Conservation (phyloP, 2,888 invertebrate species). For the Cheilosia urbana region DNA sequence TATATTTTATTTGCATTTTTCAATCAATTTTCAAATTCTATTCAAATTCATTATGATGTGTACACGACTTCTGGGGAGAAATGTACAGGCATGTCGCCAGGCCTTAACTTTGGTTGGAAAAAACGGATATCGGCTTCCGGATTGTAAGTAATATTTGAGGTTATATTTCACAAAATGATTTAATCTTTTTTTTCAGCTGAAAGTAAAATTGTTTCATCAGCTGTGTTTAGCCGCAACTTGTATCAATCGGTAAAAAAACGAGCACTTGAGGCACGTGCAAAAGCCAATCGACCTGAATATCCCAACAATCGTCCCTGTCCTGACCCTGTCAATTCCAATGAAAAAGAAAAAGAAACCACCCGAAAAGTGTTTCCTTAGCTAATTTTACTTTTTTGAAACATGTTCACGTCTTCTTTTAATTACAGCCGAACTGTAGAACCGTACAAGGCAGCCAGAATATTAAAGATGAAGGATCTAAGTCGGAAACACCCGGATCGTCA, state of each 20-base stretch:
- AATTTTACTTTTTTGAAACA: background rate
- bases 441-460: slow-evolving; percentile 1
- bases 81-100: slow-evolving; percentile 53
- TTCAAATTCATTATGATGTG: slow-evolving; percentile 52
- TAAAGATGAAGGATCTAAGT: slow-evolving; percentile 2
- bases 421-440: slow-evolving; percentile 32
- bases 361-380: slow-evolving; percentile 41
- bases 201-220: slow-evolving; percentile 28
- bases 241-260: slow-evolving; percentile 83
- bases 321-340: background rate
- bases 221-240: slow-evolving; percentile 72
- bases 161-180: slow-evolving; percentile 58
- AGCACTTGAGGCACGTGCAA: slow-evolving; percentile 80
- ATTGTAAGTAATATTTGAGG: slow-evolving; percentile 58
- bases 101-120: slow-evolving; percentile 33
- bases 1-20: slow-evolving; percentile 61
- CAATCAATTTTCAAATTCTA: slow-evolving; percentile 33
- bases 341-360: slow-evolving; percentile 13
- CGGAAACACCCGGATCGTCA: background rate
- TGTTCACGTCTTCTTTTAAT: slow-evolving; percentile 23
- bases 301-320: slow-evolving; percentile 78
- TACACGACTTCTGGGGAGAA: slow-evolving; percentile 41
- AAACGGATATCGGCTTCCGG: slow-evolving; percentile 22
- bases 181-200: slow-evolving; percentile 52
- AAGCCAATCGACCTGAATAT: slow-evolving; percentile 79